Conservation (phyloP, 2,888 invertebrate species). For the Macrophya alboannulata region DNA sequence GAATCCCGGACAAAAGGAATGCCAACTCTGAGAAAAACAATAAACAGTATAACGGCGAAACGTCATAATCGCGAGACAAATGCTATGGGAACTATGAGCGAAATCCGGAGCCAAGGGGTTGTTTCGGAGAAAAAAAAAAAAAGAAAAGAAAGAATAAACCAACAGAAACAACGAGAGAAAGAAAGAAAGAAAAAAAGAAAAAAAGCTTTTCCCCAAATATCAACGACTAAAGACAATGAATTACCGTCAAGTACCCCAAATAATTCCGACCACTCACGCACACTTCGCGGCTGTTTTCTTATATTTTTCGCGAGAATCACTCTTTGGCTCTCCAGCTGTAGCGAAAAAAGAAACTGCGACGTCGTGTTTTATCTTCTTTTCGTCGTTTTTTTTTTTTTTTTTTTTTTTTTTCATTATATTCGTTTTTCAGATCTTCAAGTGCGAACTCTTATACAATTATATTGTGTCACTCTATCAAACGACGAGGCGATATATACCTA, state of each 20-base stretch:
- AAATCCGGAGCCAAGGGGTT: not conserved
- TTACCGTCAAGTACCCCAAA: not conserved
- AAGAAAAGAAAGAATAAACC: not conserved
- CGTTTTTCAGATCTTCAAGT: not conserved
- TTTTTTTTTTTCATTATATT: not conserved
- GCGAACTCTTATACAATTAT: not conserved
- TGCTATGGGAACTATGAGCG: conserved; percentile 39
- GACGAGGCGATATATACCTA: not conserved
- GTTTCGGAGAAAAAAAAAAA: not conserved
- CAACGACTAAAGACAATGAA: conserved; percentile 10
- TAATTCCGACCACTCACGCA: not conserved
- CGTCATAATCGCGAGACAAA: conserved; percentile 62
- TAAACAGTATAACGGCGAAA: conserved; percentile 29
- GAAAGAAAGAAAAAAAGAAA: not conserved
- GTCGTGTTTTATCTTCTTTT: not conserved
- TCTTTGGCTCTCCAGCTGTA: not conserved
- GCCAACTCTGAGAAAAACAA: conserved; percentile 57
- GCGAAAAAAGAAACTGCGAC: not conserved
- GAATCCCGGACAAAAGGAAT: conserved; percentile 57
- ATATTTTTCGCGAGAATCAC: not conserved
- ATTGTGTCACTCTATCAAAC: not conserved
- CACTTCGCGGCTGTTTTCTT: not conserved
- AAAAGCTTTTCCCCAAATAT: not conserved
- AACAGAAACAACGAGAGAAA: too few relatives aligned
- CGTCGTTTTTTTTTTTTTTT: too few relatives aligned